Percentiles rank a stretch among this genome's conserved stretches.
Evolutionary conservation across 2,113 vertebrate genomes (phyloP).

Genomic region (Falco punctatus): DNA sequence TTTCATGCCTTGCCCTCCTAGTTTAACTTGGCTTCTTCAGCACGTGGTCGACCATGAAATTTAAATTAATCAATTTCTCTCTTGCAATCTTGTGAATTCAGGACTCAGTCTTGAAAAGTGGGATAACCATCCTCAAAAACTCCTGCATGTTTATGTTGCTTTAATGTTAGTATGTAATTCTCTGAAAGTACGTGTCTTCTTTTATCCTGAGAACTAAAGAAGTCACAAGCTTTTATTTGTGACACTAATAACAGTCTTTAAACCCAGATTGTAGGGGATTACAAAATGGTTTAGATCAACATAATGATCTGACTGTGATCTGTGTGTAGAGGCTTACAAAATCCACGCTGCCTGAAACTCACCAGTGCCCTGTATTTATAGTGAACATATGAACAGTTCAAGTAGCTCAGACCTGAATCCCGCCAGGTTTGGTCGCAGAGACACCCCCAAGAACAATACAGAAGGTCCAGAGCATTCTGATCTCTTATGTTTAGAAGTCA

Average conservation of each 20-base stretch:
- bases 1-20: background rate
- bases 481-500: background rate
- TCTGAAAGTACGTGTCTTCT: background rate
- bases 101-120: background rate
- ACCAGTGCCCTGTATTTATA: background rate
- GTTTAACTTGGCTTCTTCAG: background rate
- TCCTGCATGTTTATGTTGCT: background rate
- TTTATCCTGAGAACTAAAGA: constrained; percentile 29
- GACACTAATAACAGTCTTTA: constrained; percentile 66
- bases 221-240: constrained; percentile 62
- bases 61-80: background rate
- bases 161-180: constrained; percentile 9
- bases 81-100: background rate
- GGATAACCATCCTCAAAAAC: background rate
- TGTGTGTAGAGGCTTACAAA: constrained; percentile 55
- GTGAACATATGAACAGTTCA: background rate
- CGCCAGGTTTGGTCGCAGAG: rapidly evolving
- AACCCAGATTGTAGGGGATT: constrained; percentile 69
- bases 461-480: background rate
- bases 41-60: background rate
- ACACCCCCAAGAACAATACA: background rate
- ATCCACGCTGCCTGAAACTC: background rate
- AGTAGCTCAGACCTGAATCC: background rate
- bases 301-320: constrained; percentile 55
- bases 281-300: constrained; percentile 64